Evolutionary conservation across 2,797 vertebrate genomes (phyloP).

Genomic region (Cynopterus sphinx): DNA sequence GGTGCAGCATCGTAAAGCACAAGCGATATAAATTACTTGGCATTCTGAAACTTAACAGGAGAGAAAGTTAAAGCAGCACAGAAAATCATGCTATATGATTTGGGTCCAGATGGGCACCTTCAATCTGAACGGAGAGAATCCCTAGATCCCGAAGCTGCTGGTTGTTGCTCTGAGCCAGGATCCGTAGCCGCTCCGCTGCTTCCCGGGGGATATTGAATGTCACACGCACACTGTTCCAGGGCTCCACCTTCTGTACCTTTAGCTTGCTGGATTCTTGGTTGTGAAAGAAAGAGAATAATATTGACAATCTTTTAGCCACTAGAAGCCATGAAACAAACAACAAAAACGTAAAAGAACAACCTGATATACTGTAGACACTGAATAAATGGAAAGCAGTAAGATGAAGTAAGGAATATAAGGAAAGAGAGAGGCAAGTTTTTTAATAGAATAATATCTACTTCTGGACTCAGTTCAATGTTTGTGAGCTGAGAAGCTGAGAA

Average conservation of each 20-base stretch:
- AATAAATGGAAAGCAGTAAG: slow-evolving; percentile 40
- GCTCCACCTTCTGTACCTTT: slow-evolving; percentile 93
- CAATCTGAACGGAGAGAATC: slow-evolving; percentile 98
- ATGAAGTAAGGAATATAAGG: not conserved
- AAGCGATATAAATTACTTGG: not conserved
- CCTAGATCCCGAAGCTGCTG: slow-evolving; percentile 98
- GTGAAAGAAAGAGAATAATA: slow-evolving; percentile 31
- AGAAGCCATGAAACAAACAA: slow-evolving; percentile 22
- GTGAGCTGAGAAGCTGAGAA: slow-evolving; percentile 18
- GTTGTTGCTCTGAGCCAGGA: slow-evolving; percentile 97
- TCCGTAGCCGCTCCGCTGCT: slow-evolving; percentile 94
- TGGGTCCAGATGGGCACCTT: slow-evolving; percentile 86
- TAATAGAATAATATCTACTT: not conserved
- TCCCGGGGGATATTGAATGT: slow-evolving; percentile 99
- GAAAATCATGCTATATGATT: slow-evolving; percentile 15
- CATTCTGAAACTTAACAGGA: slow-evolving; percentile 16
- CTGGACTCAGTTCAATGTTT: slow-evolving; percentile 1
- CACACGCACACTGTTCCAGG: slow-evolving; percentile 99
- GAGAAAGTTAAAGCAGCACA: slow-evolving; percentile 5
- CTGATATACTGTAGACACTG: not conserved
- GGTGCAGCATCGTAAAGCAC: not conserved
- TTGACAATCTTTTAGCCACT: slow-evolving; percentile 48
- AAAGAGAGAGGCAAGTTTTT: not conserved
- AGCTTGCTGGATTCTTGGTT: slow-evolving; percentile 89
- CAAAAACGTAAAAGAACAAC: slow-evolving; percentile 6